These are phyloP conservation scores for Caenorhabditis virilis DNA, from an alignment of 2,888 invertebrate genomes.

Conservation along the genomic window DNA sequence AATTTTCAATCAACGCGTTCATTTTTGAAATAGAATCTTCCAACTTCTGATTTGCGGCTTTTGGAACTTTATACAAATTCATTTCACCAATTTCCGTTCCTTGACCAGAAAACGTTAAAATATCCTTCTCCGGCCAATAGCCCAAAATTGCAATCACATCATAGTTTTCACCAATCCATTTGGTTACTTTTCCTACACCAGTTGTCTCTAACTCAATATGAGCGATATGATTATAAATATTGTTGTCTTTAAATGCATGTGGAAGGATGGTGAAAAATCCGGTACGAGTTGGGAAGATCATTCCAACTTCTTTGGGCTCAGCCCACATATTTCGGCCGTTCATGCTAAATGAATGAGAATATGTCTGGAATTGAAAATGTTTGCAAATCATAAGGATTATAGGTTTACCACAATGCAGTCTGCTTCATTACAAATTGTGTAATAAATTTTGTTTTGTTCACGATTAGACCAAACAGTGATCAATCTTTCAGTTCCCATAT, in stretches of 20 bases:
- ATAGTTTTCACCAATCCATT: slow-evolving; percentile 68
- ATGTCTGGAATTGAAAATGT: slow-evolving; percentile 35
- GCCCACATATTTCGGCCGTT: slow-evolving; percentile 52
- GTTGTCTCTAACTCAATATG: slow-evolving; percentile 64
- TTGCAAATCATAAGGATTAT: neutral
- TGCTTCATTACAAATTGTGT: slow-evolving; percentile 50
- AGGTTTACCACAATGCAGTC: slow-evolving; percentile 48
- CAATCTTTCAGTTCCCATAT: slow-evolving; percentile 45
- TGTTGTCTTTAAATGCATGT: slow-evolving; percentile 63
- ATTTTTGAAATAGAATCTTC: neutral
- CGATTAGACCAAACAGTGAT: slow-evolving; percentile 58
- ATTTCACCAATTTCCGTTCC: slow-evolving; percentile 31
- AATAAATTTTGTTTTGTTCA: slow-evolving; percentile 49
- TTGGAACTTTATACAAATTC: slow-evolving; percentile 19
- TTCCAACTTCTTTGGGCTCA: slow-evolving; percentile 48
- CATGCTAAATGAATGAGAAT: slow-evolving; percentile 40
- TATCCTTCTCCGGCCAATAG: slow-evolving; percentile 58
- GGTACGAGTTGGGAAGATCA: slow-evolving; percentile 51
- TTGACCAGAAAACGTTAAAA: slow-evolving; percentile 26
- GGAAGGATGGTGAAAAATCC: slow-evolving; percentile 70
- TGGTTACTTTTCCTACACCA: slow-evolving; percentile 39
- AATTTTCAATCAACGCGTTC: slow-evolving; percentile 75
- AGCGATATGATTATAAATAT: slow-evolving; percentile 70
- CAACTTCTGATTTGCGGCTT: slow-evolving; percentile 19
- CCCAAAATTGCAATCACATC: slow-evolving; percentile 69